Evolutionary conservation across 2,888 invertebrate genomes (phyloP).

Genomic region (Poecilobothrus nobilitatus): DNA sequence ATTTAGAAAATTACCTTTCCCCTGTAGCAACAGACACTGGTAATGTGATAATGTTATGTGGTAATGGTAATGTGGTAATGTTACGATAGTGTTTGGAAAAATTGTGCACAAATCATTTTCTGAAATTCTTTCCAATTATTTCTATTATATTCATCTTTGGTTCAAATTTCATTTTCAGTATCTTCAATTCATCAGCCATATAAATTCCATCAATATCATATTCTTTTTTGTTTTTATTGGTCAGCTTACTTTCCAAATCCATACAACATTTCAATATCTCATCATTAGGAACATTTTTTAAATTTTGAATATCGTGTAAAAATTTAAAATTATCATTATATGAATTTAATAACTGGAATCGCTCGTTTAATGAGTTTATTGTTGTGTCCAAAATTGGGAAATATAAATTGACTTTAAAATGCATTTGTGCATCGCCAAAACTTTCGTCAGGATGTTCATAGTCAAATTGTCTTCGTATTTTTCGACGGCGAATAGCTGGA

Average conservation of each 20-base stretch:
- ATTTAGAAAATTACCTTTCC: background rate
- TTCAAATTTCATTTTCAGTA: conserved; percentile 1
- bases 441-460: conserved; percentile 6
- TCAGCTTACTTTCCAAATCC: too few species aligned
- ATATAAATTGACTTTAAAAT: too few species aligned
- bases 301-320: background rate
- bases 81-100: background rate
- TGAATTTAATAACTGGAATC: conserved; percentile 7
- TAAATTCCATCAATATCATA: background rate
- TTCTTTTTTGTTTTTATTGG: background rate
- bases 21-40: conserved; percentile 1
- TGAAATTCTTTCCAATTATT: background rate
- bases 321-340: conserved; percentile 8
- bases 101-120: conserved; percentile 1
- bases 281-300: background rate
- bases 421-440: background rate
- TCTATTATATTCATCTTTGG: background rate
- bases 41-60: too few species aligned
- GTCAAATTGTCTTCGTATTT: conserved; percentile 8
- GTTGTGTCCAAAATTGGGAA: background rate
- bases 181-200: background rate
- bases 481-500: background rate
- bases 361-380: conserved; percentile 7
- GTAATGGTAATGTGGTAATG: background rate
- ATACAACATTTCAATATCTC: too few species aligned